Percentiles rank a stretch among this genome's conserved stretches.
phyloP scores from a whole-genome alignment of 2,113 vertebrate species.

The Phaethornis superciliosus region DNA sequence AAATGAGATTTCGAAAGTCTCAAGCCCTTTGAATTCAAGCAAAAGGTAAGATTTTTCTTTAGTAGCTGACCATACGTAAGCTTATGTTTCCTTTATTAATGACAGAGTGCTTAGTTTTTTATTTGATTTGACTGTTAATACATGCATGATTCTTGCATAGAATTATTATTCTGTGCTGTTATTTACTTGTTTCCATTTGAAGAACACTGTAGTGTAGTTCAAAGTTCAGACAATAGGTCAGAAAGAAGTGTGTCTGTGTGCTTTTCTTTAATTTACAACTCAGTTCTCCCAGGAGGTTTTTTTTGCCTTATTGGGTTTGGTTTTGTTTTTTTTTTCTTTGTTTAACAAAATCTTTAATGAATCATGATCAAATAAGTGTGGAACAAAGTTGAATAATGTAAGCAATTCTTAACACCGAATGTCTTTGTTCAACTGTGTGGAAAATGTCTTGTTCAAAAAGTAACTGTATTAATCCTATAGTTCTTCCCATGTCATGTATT shows the following conservation, averaged over 20 bases:
- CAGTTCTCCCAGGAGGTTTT: background rate
- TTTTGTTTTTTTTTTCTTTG: too few relatives aligned
- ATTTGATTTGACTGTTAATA: background rate
- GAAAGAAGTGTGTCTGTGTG: background rate
- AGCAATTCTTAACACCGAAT: background rate
- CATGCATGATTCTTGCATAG: background rate
- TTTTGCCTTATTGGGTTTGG: too few relatives aligned
- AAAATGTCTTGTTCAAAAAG: background rate
- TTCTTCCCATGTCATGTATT: too few relatives aligned
- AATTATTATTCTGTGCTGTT: background rate
- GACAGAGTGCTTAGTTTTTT: background rate
- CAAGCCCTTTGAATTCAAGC: background rate
- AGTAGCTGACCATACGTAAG: background rate
- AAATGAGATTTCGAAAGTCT: background rate
- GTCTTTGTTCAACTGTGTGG: background rate
- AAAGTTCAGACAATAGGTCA: background rate
- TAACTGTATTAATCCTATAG: background rate
- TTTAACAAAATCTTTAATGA: background rate
- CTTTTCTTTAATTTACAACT: background rate
- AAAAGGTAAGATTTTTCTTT: background rate
- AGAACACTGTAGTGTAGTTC: background rate
- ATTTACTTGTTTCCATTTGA: background rate
- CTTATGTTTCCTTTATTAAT: background rate
- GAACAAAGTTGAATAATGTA: background rate
- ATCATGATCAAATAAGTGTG: background rate